Conservation (phyloP, 2,888 invertebrate species). For the Zhuqinia jingwanae region DNA sequence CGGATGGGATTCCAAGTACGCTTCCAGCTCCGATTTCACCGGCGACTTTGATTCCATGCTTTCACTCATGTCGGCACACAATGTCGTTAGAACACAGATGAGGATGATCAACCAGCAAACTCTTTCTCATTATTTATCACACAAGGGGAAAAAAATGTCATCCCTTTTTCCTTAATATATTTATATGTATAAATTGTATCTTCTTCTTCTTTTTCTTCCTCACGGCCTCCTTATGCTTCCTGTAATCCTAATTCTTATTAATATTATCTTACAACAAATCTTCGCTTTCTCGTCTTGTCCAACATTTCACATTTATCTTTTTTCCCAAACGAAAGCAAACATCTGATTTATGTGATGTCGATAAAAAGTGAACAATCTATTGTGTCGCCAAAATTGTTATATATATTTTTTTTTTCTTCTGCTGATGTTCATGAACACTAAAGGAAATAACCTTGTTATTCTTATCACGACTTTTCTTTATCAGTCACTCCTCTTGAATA, state of each 20-base stretch:
- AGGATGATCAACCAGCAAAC: slow-evolving; percentile 23
- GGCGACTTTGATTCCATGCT: slow-evolving; percentile 70
- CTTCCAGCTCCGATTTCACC: slow-evolving; percentile 73
- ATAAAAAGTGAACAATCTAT: slow-evolving; percentile 1
- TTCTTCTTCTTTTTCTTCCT: not conserved
- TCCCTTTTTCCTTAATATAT: not conserved
- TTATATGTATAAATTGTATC: too few relatives aligned
- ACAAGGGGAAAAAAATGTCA: not conserved
- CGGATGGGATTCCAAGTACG: slow-evolving; percentile 84
- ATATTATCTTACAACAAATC: not conserved
- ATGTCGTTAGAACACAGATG: slow-evolving; percentile 3
- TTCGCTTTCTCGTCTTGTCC: not conserved
- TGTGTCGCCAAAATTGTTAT: slow-evolving; percentile 24
- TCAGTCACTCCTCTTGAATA: not conserved
- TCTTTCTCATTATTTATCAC: slow-evolving; percentile 38
- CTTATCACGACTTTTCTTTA: not conserved
- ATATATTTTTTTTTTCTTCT: not conserved
- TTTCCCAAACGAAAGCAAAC: not conserved
- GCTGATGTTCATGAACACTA: not conserved
- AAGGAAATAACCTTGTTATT: not conserved
- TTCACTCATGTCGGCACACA: slow-evolving; percentile 36
- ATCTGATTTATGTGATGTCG: not conserved
- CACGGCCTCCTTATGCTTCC: not conserved
- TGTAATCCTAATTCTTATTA: not conserved
- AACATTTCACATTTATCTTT: not conserved